These are phyloP conservation scores for Nipponacmea schrenckii DNA, from an alignment of 2,888 invertebrate genomes.

Conservation along the genomic window DNA sequence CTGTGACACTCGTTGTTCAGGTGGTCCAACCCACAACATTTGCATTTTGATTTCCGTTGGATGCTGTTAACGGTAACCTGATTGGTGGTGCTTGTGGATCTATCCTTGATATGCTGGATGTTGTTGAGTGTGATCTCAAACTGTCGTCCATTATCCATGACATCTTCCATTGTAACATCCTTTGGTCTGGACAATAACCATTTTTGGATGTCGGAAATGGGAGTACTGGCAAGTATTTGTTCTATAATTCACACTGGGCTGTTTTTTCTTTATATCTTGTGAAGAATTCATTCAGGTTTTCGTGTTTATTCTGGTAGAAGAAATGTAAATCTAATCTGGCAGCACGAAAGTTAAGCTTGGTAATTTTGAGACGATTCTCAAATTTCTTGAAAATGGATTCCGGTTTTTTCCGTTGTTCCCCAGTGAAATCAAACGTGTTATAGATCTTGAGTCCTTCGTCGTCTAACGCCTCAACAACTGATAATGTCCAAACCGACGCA, in stretches of 20 bases:
- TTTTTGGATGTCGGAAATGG: not conserved
- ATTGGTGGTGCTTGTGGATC: not conserved
- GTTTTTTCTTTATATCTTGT: not conserved
- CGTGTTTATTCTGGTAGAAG: not conserved
- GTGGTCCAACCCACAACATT: not conserved
- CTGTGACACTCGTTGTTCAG: not conserved
- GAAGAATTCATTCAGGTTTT: not conserved
- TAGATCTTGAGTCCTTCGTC: not conserved
- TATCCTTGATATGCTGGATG: not conserved
- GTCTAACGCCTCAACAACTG: not conserved
- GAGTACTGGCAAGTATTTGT: not conserved
- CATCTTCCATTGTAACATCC: not conserved
- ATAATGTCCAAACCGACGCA: too few relatives aligned
- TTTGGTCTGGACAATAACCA: not conserved
- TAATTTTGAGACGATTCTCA: not conserved
- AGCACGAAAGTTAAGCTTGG: not conserved
- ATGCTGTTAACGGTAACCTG: not conserved
- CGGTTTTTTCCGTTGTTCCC: not conserved
- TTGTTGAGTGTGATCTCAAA: not conserved
- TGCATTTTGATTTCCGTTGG: not conserved
- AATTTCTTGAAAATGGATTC: not conserved
- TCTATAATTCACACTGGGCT: not conserved
- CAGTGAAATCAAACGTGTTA: not conserved
- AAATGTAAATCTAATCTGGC: not conserved
- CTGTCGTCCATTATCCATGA: not conserved